Evolutionary conservation across 2,797 vertebrate species (phyloP), one percentile per base, ranked within the genome.

Genomic region (Tangara arthus): DNA sequence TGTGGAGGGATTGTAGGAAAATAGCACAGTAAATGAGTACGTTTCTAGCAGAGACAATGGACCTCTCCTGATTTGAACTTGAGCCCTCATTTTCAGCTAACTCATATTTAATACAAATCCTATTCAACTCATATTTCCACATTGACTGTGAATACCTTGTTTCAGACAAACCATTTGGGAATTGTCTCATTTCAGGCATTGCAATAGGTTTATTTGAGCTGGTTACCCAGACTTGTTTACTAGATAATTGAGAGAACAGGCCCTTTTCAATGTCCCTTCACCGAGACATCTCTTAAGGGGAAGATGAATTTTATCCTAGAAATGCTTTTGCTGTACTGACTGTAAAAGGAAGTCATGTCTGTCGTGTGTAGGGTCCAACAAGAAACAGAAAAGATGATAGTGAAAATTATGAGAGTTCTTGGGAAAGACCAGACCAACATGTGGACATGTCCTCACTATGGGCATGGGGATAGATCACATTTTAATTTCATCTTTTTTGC

Each of bases 381-480:
- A 76, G 44, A 63, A 63, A 26, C 8, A 8, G 70, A 65, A 61
- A 50, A 37, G 27, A 6, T 41, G 21, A 27, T 63, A 0, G 18
- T 28, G 20, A 73, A 66, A 77, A 34, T 63, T 8, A 24, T 22
- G 42, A 49, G 16, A 56, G 5, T 32, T 23, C 12, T 7, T 86
- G 65, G n/a, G 16, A 81, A 69, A 35, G 35, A 44, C 10, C 23
- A 50, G n/a, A 52, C 20, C 2, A 12, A 1, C 1, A 0, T 35
- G 15, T 78, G 80, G 34, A 28, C 20, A 17, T 14, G 35, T 53
- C 14, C 12, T 5, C 1, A 0, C 28, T 42, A 2, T 15, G 7
- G 21, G 30, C 22, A 17, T 5, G 8, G 19, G 11, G 5, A 37
- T 34, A 13, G 32, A 53, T 35, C 41, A 2, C 3, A 18, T 44